Evolutionary conservation across 2,113 vertebrate species (phyloP), one percentile per base, ranked within the genome.

Genomic region (Tonatia bakeri): DNA sequence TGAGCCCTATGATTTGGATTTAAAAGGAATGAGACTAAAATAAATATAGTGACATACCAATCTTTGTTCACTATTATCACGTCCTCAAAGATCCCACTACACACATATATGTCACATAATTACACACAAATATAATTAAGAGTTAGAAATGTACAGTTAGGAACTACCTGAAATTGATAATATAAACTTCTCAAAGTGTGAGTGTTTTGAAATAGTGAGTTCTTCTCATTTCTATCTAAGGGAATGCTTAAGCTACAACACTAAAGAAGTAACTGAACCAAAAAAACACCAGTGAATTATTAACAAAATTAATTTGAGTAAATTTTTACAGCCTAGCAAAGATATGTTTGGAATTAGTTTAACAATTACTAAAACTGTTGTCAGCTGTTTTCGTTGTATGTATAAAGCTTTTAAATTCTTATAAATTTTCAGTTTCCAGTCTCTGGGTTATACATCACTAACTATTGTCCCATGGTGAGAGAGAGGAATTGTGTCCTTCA

Each of bases 401-500:
- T 92, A 52, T 84, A 4, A 26, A 7, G 0, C 1, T 89, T 59
- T 85, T 77, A 91, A 95, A 88, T 97, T 47, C 82, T 90, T 69
- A 64, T 84, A 69, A 80, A 56, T 87, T 94, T 95, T 97, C 36
- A 76, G 22, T 70, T 92, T 92, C 89, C 96, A 96, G 77, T 87
- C 13, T 52, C 87, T 75, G 64, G 65, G 45, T 97, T 98, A 85
- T 95, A 97, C 95, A 97, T 97, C 92, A 97, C 36, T 93, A 77
- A 43, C 92, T 95, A 83, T 97, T 97, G 81, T 97, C 98, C 96
- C 97, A 36, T 10, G 0, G 33, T 96, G 90, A 97, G 85, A 96
- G 79, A 97, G 96, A 97, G 77, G 77, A 93, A 0, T 96, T 95
- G 94, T 97, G 97, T 90, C 98, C 97, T 98, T 99, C 98, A 98